phyloP scores from a whole-genome alignment of 2,888 invertebrate species.

The Apamea anceps region DNA sequence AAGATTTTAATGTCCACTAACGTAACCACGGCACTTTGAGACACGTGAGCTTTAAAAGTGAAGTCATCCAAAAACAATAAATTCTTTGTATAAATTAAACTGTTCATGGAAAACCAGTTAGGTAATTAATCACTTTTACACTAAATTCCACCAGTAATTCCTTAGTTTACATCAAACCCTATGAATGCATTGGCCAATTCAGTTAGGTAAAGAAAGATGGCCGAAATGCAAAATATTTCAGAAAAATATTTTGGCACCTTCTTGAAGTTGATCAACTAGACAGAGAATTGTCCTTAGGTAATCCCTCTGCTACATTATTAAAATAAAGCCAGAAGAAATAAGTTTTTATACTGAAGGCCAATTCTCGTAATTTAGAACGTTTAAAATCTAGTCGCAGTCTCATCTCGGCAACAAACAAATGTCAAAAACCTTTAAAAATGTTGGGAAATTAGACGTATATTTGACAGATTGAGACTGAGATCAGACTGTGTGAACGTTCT shows the following conservation, averaged over 20 bases:
- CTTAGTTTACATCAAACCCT: background rate
- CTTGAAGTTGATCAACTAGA: background rate
- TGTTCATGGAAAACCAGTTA: constrained; percentile 7
- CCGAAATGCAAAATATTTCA: too few species aligned
- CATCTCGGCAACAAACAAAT: too few species aligned
- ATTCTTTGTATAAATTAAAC: constrained; percentile 21
- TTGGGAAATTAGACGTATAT: too few species aligned
- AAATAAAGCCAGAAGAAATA: background rate
- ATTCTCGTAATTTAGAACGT: too few species aligned
- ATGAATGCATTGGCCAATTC: background rate
- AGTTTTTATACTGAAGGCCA: background rate
- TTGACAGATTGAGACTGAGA: too few species aligned
- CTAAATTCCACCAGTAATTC: background rate
- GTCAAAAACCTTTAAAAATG: too few species aligned
- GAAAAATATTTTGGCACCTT: too few species aligned
- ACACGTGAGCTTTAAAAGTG: background rate
- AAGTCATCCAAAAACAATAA: constrained; percentile 10
- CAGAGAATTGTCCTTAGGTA: background rate
- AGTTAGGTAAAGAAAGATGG: background rate
- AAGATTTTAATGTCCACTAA: constrained; percentile 30
- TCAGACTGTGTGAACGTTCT: too few species aligned
- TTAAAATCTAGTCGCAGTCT: too few species aligned
- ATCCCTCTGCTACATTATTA: background rate
- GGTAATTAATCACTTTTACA: background rate
- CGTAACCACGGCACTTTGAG: constrained; percentile 22